These are phyloP conservation scores for Eupithecia centaureata DNA, from an alignment of 2,888 invertebrate species.

Conservation along the genomic window DNA sequence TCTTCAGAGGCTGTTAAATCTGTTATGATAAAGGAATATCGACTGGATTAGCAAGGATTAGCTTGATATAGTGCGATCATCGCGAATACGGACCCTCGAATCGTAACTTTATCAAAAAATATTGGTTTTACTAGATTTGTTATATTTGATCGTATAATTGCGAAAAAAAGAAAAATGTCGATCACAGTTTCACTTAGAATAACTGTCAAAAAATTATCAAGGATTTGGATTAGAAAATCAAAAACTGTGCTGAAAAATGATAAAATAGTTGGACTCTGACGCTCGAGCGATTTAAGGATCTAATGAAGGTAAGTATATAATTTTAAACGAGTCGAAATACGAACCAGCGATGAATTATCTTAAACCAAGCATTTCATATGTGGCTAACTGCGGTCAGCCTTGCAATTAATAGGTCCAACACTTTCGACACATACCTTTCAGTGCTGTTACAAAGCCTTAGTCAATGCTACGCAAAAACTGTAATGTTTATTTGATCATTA, in stretches of 20 bases:
- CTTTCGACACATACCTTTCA: constrained; percentile 32
- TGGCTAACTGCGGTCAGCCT: constrained; percentile 38
- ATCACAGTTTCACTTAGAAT: too few relatives aligned
- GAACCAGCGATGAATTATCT: constrained; percentile 15
- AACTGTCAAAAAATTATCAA: too few relatives aligned
- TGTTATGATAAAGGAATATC: background rate
- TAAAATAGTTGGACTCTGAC: background rate
- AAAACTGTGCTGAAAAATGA: too few relatives aligned
- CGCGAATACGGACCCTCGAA: background rate
- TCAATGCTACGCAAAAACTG: constrained; percentile 37
- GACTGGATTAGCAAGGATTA: background rate
- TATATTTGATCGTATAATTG: too few relatives aligned
- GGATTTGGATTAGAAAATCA: too few relatives aligned
- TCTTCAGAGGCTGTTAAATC: background rate
- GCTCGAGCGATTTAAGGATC: background rate
- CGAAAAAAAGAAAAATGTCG: too few relatives aligned
- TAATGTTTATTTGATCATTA: constrained; percentile 42
- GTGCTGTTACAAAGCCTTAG: constrained; percentile 38
- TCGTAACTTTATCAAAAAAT: background rate
- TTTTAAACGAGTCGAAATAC: background rate
- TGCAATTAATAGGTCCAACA: constrained; percentile 37
- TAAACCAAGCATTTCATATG: constrained; percentile 30
- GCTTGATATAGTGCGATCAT: background rate
- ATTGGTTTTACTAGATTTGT: background rate
- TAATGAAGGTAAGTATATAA: background rate